These are phyloP conservation scores for Manis pentadactyla DNA, from an alignment of 2,797 vertebrate genomes.

Conservation along the genomic window DNA sequence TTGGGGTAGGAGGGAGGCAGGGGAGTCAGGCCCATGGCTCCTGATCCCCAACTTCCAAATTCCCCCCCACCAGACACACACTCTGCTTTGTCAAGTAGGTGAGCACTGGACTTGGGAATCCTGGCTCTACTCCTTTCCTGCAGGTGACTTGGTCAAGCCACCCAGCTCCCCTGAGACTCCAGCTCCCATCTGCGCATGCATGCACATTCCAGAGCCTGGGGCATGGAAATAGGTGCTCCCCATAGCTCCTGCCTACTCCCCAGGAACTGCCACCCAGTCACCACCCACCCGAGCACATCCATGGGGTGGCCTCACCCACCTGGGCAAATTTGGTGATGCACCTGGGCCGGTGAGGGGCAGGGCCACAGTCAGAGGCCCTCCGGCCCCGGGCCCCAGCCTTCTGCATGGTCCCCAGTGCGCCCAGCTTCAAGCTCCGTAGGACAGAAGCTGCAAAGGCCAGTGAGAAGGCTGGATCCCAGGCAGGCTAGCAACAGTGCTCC, in stretches of 20 bases:
- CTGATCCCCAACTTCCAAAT: neutral
- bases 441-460: conserved; percentile 35
- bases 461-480: neutral
- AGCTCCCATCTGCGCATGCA: neutral
- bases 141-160: neutral
- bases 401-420: conserved; percentile 75
- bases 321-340: conserved; percentile 83
- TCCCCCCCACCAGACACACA: neutral
- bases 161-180: neutral
- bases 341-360: conserved; percentile 72
- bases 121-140: neutral
- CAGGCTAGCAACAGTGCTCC: neutral
- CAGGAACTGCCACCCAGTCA: neutral
- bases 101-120: neutral
- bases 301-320: conserved; percentile 76
- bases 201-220: neutral
- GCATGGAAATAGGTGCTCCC: neutral
- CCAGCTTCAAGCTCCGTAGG: neutral
- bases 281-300: neutral
- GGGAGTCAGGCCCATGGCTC: neutral
- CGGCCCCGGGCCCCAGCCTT: conserved; percentile 69
- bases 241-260: neutral
- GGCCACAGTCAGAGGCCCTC: conserved; percentile 71
- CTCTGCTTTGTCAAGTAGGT: neutral
- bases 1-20: neutral